phyloP scores from a whole-genome alignment of 2,888 invertebrate species.

The Nomada goodeniana region DNA sequence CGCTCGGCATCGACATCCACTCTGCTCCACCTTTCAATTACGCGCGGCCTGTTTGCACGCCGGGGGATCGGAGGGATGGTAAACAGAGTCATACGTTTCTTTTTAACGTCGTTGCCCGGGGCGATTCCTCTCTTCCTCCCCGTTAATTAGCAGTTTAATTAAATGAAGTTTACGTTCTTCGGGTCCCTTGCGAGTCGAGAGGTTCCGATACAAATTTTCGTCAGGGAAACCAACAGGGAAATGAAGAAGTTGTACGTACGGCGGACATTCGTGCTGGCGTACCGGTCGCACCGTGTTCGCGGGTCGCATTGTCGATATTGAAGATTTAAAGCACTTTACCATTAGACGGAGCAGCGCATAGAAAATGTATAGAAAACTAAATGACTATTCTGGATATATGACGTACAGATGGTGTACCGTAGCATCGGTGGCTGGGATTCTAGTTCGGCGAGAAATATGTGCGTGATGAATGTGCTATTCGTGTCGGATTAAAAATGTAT shows the following conservation, averaged over 20 bases:
- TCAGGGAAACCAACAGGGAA: constrained; percentile 2
- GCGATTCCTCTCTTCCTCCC: constrained; percentile 1
- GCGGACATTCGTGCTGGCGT: background rate
- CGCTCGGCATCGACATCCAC: constrained; percentile 52
- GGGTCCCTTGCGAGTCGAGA: constrained; percentile 6
- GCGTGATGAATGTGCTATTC: too few species aligned
- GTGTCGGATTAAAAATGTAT: too few species aligned
- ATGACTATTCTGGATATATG: too few species aligned
- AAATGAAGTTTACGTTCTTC: constrained; percentile 48
- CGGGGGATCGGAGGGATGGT: constrained; percentile 36
- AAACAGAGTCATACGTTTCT: constrained; percentile 56
- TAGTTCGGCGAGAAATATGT: too few species aligned
- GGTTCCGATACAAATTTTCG: constrained; percentile 24
- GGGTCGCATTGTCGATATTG: background rate
- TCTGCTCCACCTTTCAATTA: constrained; percentile 54
- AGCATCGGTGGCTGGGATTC: too few species aligned
- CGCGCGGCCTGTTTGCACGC: constrained; percentile 50
- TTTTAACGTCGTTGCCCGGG: constrained; percentile 31
- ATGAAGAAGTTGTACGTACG: background rate
- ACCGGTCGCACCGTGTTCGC: background rate
- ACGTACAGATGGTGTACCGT: too few species aligned
- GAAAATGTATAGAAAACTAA: background rate
- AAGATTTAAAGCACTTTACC: background rate
- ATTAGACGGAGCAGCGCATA: background rate
- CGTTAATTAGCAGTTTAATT: constrained; percentile 59